Conservation (phyloP, 1,140 invertebrate genomes). For the Cepaea nemoralis region DNA sequence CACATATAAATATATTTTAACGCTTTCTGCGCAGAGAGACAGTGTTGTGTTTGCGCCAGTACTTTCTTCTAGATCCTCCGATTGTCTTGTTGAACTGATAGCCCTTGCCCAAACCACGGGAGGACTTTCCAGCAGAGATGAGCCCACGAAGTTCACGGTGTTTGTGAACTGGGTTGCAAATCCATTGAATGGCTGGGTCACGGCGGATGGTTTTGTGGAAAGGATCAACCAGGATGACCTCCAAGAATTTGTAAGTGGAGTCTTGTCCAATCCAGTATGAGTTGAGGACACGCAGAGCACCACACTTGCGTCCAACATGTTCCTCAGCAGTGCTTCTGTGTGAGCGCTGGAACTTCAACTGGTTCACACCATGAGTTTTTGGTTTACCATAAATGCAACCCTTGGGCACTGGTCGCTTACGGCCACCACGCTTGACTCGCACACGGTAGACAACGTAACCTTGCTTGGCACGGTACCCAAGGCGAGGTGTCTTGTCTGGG, state of each 20-base stretch:
- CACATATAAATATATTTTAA: slow-evolving; percentile 79
- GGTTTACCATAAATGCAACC: slow-evolving; percentile 99
- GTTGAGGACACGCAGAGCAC: slow-evolving; percentile 93
- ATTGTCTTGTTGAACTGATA: slow-evolving; percentile 94
- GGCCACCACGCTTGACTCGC: slow-evolving; percentile 95
- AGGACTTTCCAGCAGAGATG: slow-evolving; percentile 96
- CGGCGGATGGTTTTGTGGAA: slow-evolving; percentile 94
- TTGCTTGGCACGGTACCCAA: slow-evolving; percentile 98
- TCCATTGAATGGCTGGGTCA: slow-evolving; percentile 96
- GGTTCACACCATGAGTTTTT: slow-evolving; percentile 98
- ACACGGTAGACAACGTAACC: slow-evolving; percentile 98
- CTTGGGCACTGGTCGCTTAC: slow-evolving; percentile 98
- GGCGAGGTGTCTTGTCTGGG: slow-evolving; percentile 96
- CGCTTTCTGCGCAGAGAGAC: slow-evolving; percentile 95
- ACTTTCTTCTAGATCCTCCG: slow-evolving; percentile 92
- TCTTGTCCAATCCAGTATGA: slow-evolving; percentile 99
- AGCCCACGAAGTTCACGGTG: slow-evolving; percentile 98
- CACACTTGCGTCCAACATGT: slow-evolving; percentile 75
- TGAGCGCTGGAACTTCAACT: slow-evolving; percentile 94
- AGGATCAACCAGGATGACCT: slow-evolving; percentile 91
- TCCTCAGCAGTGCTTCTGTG: slow-evolving; percentile 98
- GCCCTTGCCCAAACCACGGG: slow-evolving; percentile 96
- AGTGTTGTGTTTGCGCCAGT: slow-evolving; percentile 93
- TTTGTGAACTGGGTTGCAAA: slow-evolving; percentile 96
- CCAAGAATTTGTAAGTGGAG: slow-evolving; percentile 98